phyloP scores from a whole-genome alignment of 2,888 invertebrate species.

The Tigriopus californicus region DNA sequence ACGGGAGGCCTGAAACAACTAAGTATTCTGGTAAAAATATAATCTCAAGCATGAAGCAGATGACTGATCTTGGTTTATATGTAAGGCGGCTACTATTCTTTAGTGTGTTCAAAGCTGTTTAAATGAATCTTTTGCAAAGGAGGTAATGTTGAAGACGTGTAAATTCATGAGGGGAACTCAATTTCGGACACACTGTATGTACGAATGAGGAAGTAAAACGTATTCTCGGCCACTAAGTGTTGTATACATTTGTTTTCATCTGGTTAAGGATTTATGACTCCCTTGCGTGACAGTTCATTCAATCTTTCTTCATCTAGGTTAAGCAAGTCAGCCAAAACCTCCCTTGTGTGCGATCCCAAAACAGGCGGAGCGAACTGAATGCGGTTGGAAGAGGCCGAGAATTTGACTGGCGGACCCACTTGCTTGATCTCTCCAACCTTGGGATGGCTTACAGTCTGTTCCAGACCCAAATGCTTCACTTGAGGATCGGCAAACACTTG shows the following conservation, averaged over 20 bases:
- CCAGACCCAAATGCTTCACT: constrained; percentile 45
- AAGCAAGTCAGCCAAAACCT: constrained; percentile 36
- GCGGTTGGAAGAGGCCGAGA: constrained; percentile 47
- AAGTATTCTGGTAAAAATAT: no score
- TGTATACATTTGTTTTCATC: background rate
- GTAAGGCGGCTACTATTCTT: no score
- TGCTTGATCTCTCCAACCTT: constrained; percentile 48
- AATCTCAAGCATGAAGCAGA: no score
- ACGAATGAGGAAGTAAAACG: no score
- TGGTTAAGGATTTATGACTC: background rate
- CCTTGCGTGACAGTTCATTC: background rate
- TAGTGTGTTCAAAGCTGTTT: no score
- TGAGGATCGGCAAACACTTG: constrained; percentile 78
- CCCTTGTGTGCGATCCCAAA: constrained; percentile 68
- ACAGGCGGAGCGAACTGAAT: constrained; percentile 56
- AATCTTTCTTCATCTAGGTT: background rate
- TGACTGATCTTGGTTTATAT: no score
- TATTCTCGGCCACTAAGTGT: no score
- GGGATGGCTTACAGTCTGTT: constrained; percentile 49
- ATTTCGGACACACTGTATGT: no score
- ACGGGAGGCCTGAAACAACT: no score
- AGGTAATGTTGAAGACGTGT: no score
- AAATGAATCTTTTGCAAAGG: no score
- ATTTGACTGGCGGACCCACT: constrained; percentile 70
- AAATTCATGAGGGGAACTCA: no score